Evolutionary conservation across 2,888 invertebrate species (phyloP).

Genomic region (Orthosia cruda): DNA sequence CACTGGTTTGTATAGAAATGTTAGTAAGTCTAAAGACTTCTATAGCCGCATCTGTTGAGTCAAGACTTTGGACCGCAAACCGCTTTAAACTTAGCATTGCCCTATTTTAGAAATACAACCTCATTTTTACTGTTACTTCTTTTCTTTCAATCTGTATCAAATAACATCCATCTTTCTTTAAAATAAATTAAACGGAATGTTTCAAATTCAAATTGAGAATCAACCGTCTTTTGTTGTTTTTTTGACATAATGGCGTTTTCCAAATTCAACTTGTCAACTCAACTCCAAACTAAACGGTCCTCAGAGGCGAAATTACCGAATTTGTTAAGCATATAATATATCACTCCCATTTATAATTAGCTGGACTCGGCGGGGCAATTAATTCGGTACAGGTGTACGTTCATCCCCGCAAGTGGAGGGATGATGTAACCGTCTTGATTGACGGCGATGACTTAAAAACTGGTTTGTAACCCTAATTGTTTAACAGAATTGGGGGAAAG

Average conservation of each 20-base stretch:
- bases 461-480: slow-evolving; percentile 67
- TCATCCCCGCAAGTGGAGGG: slow-evolving; percentile 67
- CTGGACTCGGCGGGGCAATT: slow-evolving; percentile 77
- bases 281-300: slow-evolving; percentile 64
- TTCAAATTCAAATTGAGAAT: background rate
- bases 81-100: slow-evolving; percentile 29
- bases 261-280: slow-evolving; percentile 13
- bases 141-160: slow-evolving; percentile 15
- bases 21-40: background rate
- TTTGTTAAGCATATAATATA: slow-evolving; percentile 78
- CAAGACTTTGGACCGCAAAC: slow-evolving; percentile 44
- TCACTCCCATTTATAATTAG: slow-evolving; percentile 83
- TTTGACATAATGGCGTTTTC: background rate
- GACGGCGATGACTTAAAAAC: slow-evolving; percentile 73
- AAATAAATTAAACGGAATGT: background rate
- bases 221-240: background rate
- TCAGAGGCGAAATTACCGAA: slow-evolving; percentile 73
- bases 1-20: slow-evolving; percentile 18
- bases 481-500: slow-evolving; percentile 38
- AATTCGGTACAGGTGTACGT: slow-evolving; percentile 80
- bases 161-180: background rate
- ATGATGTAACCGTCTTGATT: slow-evolving; percentile 70
- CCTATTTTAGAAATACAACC: slow-evolving; percentile 39
- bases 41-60: slow-evolving; percentile 9
- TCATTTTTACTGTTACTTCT: slow-evolving; percentile 10